phyloP scores from a whole-genome alignment of 2,888 invertebrate genomes.

The Caenorhabditis sp. region DNA sequence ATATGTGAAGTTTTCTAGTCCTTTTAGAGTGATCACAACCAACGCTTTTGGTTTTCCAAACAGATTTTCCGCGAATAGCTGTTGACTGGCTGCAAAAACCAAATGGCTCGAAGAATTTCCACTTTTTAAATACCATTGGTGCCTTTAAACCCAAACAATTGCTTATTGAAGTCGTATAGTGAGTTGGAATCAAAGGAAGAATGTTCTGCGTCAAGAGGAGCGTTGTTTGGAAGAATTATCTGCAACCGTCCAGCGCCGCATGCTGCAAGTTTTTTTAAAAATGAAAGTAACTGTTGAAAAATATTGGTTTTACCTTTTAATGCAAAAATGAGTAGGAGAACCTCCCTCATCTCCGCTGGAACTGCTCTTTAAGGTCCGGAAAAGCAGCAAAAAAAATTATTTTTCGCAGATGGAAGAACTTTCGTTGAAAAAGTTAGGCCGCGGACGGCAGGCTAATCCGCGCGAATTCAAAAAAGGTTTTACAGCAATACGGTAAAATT shows the following conservation, averaged over 20 bases:
- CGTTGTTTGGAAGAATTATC: constrained; percentile 33
- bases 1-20: constrained; percentile 22
- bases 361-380: background rate
- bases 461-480: constrained; percentile 5
- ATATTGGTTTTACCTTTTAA: constrained; percentile 15
- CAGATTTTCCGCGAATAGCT: background rate
- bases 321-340: background rate
- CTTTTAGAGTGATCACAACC: constrained; percentile 30
- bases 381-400: background rate
- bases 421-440: background rate
- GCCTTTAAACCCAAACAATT: constrained; percentile 34
- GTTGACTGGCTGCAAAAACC: constrained; percentile 11
- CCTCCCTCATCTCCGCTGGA: background rate
- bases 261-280: constrained; percentile 8
- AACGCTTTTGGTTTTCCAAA: constrained; percentile 49
- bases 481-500: too few relatives aligned
- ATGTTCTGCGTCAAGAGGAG: background rate
- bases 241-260: constrained; percentile 34
- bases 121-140: background rate
- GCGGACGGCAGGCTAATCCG: background rate
- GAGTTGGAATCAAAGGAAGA: constrained; percentile 29
- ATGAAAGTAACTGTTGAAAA: background rate
- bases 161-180: constrained; percentile 36
- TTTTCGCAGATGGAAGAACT: constrained; percentile 16
- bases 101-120: background rate